Base-by-base conservation (phyloP, 2,797 vertebrate species). In the Caiman crocodilus region DNA sequence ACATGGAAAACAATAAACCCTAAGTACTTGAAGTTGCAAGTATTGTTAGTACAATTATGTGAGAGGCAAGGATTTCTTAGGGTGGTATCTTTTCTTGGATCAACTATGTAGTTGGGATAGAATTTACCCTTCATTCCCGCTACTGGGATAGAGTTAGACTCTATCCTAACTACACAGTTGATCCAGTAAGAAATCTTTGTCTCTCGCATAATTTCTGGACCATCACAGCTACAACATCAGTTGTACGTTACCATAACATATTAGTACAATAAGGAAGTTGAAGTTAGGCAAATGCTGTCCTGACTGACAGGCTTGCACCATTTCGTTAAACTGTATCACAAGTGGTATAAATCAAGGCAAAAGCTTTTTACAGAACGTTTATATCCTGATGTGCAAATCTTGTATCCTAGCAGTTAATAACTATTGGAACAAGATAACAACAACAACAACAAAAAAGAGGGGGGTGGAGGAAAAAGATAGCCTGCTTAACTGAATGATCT, bases 381-480 rank as follows among this genome's bases (percentile, higher is more conserved):
- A 81, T 94, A 95, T 94, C 96, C 96, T 97, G 94, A 96, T 94
- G 96, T 96, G 96, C 94, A 96, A 97, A 96, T 96, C 90, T 84
- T 94, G 89, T 94, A 82, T 85, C 84, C 90, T 13, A 28, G 71
- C 85, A 50, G 93, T 85, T 94, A 96, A 84, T 85, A 95, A 55
- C 85, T 83, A 95, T 96, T 84, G 87, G 50, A 76, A 87, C 94
- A 94, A 89, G 88, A 94, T 85, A 94, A 75, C 83, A 94, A 93
- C 83, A 84, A 92, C 93, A 95, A 88, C 32, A 85, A 63, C n/a
- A 92, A 91, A 71, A 94, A 56, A 93, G 79, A 92, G 93, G 79
- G 79, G 58, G 92, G 86, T 93, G 87, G 65, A 79, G 5, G 16
- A 60, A 90, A 79, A 92, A 94, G 89, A 91, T 85, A 93, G 89